Percentiles rank a stretch among this genome's conserved stretches.
Evolutionary conservation across 2,113 vertebrate species (phyloP).

Genomic region (Hassar affinis): DNA sequence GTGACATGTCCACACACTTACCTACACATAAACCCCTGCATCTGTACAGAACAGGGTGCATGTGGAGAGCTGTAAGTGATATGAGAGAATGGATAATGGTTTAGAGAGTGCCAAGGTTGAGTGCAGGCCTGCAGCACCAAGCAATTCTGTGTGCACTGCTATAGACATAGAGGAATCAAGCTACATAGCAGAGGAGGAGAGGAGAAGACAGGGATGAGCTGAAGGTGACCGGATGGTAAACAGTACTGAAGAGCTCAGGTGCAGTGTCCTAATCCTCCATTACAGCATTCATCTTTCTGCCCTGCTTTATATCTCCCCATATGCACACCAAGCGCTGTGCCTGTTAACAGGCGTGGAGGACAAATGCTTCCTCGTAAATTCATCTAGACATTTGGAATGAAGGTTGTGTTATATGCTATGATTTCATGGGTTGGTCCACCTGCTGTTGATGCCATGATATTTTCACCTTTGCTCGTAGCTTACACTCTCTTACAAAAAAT

Average conservation of each 20-base stretch:
- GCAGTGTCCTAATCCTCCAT: constrained; percentile 40
- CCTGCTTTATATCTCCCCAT: neutral
- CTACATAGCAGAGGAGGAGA: neutral
- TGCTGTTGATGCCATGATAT: neutral
- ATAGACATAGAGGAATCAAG: neutral
- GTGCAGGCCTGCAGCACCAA: neutral
- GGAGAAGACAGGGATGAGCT: neutral
- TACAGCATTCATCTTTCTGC: constrained; percentile 35
- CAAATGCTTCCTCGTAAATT: constrained; percentile 8
- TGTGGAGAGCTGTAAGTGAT: neutral
- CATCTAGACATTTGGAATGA: constrained; percentile 28
- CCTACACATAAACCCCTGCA: neutral
- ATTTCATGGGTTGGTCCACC: constrained; percentile 12
- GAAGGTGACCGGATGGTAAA: constrained; percentile 41
- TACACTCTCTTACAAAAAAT: neutral
- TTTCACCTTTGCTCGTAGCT: neutral
- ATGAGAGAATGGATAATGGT: neutral
- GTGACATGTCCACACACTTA: neutral
- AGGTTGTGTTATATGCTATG: constrained; percentile 15
- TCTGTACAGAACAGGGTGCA: neutral
- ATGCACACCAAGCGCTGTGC: constrained; percentile 21
- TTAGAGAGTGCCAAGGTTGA: neutral
- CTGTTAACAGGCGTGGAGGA: neutral
- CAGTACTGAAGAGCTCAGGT: constrained; percentile 40
- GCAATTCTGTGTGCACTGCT: constrained; percentile 18